Evolutionary conservation across 2,113 vertebrate species (phyloP), one percentile per base, ranked within the genome.

Genomic region (Aspiorhynchus laticeps): DNA sequence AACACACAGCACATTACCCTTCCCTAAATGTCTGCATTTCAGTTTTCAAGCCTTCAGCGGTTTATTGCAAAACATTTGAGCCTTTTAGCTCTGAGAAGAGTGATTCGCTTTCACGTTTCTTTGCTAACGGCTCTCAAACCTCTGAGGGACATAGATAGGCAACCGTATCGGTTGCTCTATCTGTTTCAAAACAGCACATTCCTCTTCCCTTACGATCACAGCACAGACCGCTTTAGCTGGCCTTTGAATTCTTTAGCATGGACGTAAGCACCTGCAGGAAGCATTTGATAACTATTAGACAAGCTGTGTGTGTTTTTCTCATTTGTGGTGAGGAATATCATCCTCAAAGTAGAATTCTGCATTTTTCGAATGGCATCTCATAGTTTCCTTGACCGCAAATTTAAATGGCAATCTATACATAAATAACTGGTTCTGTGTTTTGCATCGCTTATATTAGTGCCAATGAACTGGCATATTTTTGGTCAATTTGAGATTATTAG

Each of bases 111-210:
- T 83, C 38, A 24, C 43, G 6, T 51, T 83, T 83, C 19, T 46
- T 31, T 31, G 61, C 61, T 69, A 69, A 69, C 41, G 9, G 63
- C 63, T 71, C 38, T 67, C 4, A 71, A 83, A 67, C 43, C 43
- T 83, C 81, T 53, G 28, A 83, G 81, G 81, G 43, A 28, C 19
- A 21, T 36, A 80, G 85, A 71, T 11, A 79, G 21, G n/a, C 61
- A 81, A 26, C 14, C 5, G n/a, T 53, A 83, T 86, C 80, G 61
- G 67, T 21, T 80, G 79, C 48, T 63, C 43, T 77, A 84, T 79
- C 80, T 36, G 59, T 69, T 67, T 76, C 71, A 85, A 86, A 85
- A 88, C 84, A 90, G 61, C 85, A 73, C 75, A 85, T 86, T 90
- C 84, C 77, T 78, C 63, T 82, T 56, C 69, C 59, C 46, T 86